Evolutionary conservation across 2,888 invertebrate species (phyloP).

Genomic region (Clostera curtula): DNA sequence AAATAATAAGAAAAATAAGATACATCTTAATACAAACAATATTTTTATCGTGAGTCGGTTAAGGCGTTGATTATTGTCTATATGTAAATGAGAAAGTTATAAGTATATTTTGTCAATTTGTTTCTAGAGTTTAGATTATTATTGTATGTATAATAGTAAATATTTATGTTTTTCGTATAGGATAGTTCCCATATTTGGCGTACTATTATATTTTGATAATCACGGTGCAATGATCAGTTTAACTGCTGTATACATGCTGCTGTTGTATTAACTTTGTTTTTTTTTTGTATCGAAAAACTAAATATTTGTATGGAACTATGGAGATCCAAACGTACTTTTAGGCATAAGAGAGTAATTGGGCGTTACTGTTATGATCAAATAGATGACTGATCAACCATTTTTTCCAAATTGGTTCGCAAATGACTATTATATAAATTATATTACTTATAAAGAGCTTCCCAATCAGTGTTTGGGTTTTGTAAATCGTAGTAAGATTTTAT

Average conservation of each 20-base stretch:
- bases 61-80: constrained; percentile 49
- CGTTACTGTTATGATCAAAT: neutral
- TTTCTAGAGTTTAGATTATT: constrained; percentile 47
- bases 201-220: constrained; percentile 21
- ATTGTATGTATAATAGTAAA: constrained; percentile 37
- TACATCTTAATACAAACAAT: constrained; percentile 34
- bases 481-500: constrained; percentile 30
- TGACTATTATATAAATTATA: constrained; percentile 28
- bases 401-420: constrained; percentile 20
- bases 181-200: constrained; percentile 22
- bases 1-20: constrained; percentile 28
- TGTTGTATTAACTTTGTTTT: constrained; percentile 12
- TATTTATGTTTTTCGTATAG: constrained; percentile 39
- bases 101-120: constrained; percentile 67
- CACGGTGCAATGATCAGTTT: constrained; percentile 28
- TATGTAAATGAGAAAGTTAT: constrained; percentile 49
- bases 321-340: no score
- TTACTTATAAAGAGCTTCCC: constrained; percentile 28
- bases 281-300: constrained; percentile 11
- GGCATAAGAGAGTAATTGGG: no score
- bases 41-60: constrained; percentile 43
- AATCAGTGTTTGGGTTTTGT: no score
- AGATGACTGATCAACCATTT: neutral
- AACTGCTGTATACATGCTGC: constrained; percentile 23
- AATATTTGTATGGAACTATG: no score